These are phyloP conservation scores for Sarcoramphus papa DNA, from an alignment of 2,797 vertebrate species.

Conservation along the genomic window DNA sequence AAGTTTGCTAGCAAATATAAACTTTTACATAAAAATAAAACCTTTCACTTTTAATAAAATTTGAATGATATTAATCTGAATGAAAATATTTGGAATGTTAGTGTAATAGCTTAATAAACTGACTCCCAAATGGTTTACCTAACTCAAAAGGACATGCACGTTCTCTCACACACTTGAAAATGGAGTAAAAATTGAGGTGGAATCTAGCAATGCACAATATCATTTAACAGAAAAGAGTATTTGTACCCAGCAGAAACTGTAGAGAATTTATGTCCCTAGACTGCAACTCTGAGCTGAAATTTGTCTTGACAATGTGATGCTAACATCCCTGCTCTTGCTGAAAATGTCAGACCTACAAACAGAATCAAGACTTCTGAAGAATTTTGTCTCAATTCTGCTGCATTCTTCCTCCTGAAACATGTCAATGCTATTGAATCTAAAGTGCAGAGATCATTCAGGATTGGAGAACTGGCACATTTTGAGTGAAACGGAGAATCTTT, in stretches of 20 bases:
- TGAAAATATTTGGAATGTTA: background rate
- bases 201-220: background rate
- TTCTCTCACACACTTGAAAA: background rate
- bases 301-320: background rate
- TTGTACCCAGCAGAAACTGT: background rate
- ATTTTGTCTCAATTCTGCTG: background rate
- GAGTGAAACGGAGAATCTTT: background rate
- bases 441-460: background rate
- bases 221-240: background rate
- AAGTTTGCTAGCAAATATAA: background rate
- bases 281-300: background rate
- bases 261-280: background rate
- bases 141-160: background rate
- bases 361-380: background rate
- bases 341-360: background rate
- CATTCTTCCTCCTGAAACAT: background rate
- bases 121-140: background rate
- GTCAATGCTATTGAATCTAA: background rate
- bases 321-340: background rate
- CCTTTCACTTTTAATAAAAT: background rate
- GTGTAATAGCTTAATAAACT: slow-evolving; percentile 25
- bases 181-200: background rate
- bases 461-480: background rate
- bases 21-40: slow-evolving; percentile 8
- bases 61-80: background rate